Conservation (phyloP, 2,113 vertebrate genomes). For the Cricetomys ansorgei region DNA sequence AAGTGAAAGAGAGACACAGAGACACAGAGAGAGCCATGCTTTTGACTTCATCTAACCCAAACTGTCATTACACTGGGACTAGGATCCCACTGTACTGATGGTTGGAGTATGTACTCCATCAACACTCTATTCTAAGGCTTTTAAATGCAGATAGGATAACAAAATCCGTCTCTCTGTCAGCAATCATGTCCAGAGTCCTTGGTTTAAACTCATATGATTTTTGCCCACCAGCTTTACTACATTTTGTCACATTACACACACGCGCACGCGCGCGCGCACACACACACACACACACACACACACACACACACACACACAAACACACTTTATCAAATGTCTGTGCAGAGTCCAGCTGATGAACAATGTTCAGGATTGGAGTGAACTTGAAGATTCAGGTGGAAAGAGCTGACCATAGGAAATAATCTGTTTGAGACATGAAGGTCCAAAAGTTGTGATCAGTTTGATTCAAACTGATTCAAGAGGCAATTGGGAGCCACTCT, state of each 20-base stretch:
- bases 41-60: neutral
- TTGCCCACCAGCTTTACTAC: neutral
- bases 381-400: neutral
- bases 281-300: neutral
- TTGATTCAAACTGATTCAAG: slow-evolving; percentile 60
- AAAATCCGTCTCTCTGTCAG: neutral
- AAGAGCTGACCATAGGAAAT: neutral
- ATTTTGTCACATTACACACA: neutral
- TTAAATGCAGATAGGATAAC: neutral
- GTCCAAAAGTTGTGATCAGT: slow-evolving; percentile 8
- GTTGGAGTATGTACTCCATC: neutral
- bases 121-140: neutral
- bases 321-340: neutral
- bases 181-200: neutral
- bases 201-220: neutral
- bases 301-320: neutral
- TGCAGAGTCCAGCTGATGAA: neutral
- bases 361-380: neutral
- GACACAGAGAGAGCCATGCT: neutral
- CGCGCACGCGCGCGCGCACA: neutral
- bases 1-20: neutral
- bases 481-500: slow-evolving; percentile 31
- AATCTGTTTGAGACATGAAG: neutral
- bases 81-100: neutral
- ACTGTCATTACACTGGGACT: neutral